Evolutionary conservation across 2,113 vertebrate species (phyloP).

Genomic region (Indri indri): DNA sequence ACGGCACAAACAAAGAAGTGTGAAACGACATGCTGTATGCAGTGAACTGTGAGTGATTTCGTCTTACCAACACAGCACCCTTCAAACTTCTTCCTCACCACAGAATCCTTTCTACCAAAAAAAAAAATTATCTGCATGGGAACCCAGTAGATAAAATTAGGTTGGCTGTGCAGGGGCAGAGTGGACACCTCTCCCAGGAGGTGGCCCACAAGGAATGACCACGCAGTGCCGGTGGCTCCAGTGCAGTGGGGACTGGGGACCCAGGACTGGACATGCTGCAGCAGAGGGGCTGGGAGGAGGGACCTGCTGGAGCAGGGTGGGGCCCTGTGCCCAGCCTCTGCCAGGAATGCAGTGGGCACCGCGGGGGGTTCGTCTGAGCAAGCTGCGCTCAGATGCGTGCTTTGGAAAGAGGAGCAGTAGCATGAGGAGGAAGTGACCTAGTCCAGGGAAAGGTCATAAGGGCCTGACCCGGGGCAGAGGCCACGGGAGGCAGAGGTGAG

Average conservation of each 20-base stretch:
- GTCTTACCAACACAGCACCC: background rate
- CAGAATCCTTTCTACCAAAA: background rate
- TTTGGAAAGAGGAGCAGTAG: background rate
- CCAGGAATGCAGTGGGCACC: background rate
- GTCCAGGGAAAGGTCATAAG: background rate
- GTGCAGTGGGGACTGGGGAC: rapidly evolving
- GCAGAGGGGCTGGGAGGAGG: background rate
- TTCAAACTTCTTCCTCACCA: background rate
- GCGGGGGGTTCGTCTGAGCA: background rate
- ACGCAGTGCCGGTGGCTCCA: too few relatives aligned
- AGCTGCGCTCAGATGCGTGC: background rate
- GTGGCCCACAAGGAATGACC: background rate
- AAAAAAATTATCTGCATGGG: background rate
- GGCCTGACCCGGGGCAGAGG: background rate
- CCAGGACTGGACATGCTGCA: background rate
- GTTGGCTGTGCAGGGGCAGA: background rate
- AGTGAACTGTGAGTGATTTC: background rate
- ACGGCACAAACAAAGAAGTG: background rate
- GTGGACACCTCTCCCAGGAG: background rate
- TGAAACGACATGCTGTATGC: background rate
- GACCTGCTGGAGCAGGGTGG: background rate
- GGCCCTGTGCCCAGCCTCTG: background rate
- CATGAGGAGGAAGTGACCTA: background rate
- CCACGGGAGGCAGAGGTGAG: background rate
- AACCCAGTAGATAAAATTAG: background rate